A percentile compares a stretch with the other conserved stretches of the same genome.
These are phyloP conservation scores for Aphyosemion australe DNA, from an alignment of 2,113 vertebrate genomes.

Conservation along the genomic window DNA sequence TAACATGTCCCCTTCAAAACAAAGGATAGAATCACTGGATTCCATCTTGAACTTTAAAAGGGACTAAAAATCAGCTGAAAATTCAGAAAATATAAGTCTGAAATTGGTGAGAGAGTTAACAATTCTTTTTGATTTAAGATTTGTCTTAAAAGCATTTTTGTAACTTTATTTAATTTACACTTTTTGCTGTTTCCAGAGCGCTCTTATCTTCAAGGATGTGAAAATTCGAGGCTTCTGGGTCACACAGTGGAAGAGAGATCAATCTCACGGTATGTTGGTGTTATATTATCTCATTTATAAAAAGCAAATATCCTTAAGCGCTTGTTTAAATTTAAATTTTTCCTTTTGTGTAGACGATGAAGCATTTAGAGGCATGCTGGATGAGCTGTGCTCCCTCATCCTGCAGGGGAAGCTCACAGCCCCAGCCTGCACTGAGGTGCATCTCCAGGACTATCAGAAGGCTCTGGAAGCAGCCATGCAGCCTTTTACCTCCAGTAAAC, in stretches of 20 bases:
- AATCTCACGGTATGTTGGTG: constrained; percentile 79
- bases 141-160: too few relatives aligned
- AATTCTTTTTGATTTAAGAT: too few relatives aligned
- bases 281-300: background rate
- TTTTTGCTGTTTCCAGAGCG: constrained; percentile 78
- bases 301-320: background rate
- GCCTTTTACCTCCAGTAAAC: constrained; percentile 88
- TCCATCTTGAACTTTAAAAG: too few relatives aligned
- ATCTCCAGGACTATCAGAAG: constrained; percentile 79
- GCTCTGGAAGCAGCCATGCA: constrained; percentile 84
- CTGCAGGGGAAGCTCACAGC: constrained; percentile 80
- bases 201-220: constrained; percentile 92
- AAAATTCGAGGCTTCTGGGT: constrained; percentile 93
- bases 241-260: constrained; percentile 89
- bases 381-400: constrained; percentile 83
- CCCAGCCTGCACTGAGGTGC: constrained; percentile 81
- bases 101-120: too few relatives aligned
- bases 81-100: too few relatives aligned
- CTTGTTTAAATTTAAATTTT: background rate
- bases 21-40: too few relatives aligned
- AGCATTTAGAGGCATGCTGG: constrained; percentile 80
- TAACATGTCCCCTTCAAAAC: too few relatives aligned
- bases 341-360: constrained; percentile 55
- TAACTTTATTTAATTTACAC: background rate
- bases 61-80: background rate